phyloP scores from a whole-genome alignment of 2,888 invertebrate species.

The Urechis unicinctus region DNA sequence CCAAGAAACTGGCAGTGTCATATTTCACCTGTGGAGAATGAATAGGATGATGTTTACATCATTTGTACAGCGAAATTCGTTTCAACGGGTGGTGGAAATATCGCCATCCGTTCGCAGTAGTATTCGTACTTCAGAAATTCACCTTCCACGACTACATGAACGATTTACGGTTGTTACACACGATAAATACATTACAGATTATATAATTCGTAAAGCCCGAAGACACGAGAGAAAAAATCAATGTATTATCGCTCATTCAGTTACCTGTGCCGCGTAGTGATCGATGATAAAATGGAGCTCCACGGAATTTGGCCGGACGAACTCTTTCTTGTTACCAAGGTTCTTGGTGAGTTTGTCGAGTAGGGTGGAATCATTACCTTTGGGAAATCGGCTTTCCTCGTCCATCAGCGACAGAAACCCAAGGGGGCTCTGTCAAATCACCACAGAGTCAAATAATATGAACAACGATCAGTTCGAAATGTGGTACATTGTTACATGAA shows the following conservation, averaged over 20 bases:
- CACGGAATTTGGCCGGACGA: slow-evolving; percentile 15
- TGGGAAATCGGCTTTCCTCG: slow-evolving; percentile 44
- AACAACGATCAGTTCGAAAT: too few relatives aligned
- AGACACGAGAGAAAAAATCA: too few relatives aligned
- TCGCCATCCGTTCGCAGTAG: neutral
- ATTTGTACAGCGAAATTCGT: neutral
- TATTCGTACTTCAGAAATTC: too few relatives aligned
- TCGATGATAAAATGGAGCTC: slow-evolving; percentile 17
- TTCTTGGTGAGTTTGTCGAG: slow-evolving; percentile 33
- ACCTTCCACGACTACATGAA: too few relatives aligned
- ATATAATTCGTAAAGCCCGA: too few relatives aligned
- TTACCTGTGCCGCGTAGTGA: slow-evolving; percentile 24
- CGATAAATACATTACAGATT: too few relatives aligned
- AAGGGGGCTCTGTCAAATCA: slow-evolving; percentile 19
- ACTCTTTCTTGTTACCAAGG: slow-evolving; percentile 9
- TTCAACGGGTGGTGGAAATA: neutral
- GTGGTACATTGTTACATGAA: too few relatives aligned
- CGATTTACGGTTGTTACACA: too few relatives aligned
- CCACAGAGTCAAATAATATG: neutral
- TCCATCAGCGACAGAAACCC: slow-evolving; percentile 42
- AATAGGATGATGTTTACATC: neutral
- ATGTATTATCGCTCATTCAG: neutral
- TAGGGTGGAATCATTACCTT: slow-evolving; percentile 38
- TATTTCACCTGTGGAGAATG: slow-evolving; percentile 61
- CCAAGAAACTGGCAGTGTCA: slow-evolving; percentile 60